Conservation (phyloP, 2,113 vertebrate species). For the Malurus cyaneus region DNA sequence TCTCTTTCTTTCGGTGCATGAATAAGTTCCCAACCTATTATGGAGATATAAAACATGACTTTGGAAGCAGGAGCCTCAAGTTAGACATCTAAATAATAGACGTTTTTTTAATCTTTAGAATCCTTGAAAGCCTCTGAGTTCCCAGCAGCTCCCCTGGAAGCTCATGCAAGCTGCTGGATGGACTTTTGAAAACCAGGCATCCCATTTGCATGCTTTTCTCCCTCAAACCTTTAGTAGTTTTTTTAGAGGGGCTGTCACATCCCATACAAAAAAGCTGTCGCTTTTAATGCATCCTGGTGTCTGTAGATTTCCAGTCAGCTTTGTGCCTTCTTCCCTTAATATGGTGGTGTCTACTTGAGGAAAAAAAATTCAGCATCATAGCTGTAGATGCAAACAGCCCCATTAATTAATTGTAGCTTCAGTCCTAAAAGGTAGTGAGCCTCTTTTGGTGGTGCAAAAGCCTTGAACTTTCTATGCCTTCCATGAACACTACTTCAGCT, state of each 20-base stretch:
- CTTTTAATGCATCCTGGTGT: slow-evolving; percentile 41
- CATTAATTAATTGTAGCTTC: neutral
- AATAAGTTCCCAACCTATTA: slow-evolving; percentile 7
- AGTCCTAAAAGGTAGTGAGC: neutral
- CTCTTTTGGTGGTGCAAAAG: neutral
- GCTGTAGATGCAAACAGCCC: neutral
- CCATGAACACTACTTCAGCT: neutral
- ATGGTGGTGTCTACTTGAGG: neutral
- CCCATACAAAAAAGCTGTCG: slow-evolving; percentile 9
- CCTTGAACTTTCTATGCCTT: neutral
- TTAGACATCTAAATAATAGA: slow-evolving; percentile 57
- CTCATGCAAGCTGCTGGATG: neutral
- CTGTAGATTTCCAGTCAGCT: neutral
- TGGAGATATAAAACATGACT: slow-evolving; percentile 34
- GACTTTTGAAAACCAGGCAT: slow-evolving; percentile 47
- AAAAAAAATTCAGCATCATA: neutral
- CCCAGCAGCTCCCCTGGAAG: slow-evolving; percentile 51
- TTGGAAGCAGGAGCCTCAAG: slow-evolving; percentile 33
- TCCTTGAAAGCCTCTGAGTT: slow-evolving; percentile 21
- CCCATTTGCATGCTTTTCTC: slow-evolving; percentile 43
- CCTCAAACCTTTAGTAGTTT: slow-evolving; percentile 15
- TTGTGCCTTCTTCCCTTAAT: neutral
- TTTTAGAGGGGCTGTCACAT: slow-evolving; percentile 48
- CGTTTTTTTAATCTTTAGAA: slow-evolving; percentile 26
- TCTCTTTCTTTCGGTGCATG: slow-evolving; percentile 29